phyloP scores from a whole-genome alignment of 2,888 invertebrate genomes.

The Lapara coniferarum region DNA sequence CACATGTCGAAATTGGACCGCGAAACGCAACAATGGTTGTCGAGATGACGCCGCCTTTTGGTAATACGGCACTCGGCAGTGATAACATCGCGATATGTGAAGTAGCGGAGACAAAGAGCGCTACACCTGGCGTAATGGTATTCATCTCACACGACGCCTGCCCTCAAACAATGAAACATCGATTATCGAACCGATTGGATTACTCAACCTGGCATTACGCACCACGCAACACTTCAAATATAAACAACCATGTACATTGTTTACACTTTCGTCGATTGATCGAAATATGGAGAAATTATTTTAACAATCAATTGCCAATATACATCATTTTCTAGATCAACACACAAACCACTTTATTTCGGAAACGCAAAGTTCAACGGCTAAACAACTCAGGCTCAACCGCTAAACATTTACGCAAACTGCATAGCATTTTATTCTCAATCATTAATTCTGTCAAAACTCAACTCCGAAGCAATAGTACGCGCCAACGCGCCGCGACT shows the following conservation, averaged over 20 bases:
- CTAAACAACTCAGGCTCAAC: no score
- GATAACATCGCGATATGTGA: neutral
- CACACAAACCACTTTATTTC: neutral
- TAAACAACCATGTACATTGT: slow-evolving; percentile 8
- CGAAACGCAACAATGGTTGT: slow-evolving; percentile 1
- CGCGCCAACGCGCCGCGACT: neutral
- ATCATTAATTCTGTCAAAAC: slow-evolving; percentile 11
- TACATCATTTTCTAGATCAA: neutral
- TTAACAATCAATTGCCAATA: neutral
- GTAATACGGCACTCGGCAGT: neutral
- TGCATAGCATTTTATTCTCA: neutral
- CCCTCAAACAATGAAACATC: slow-evolving; percentile 15
- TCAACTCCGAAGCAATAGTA: slow-evolving; percentile 7
- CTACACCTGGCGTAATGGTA: slow-evolving; percentile 64
- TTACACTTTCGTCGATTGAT: neutral
- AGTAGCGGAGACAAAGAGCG: slow-evolving; percentile 56
- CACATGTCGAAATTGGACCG: slow-evolving; percentile 33
- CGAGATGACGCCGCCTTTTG: slow-evolving; percentile 6
- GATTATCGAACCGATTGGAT: slow-evolving; percentile 49
- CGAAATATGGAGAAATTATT: neutral
- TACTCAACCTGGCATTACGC: slow-evolving; percentile 58
- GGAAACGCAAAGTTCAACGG: neutral
- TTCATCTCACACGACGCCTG: slow-evolving; percentile 70
- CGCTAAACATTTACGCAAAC: slow-evolving; percentile 8
- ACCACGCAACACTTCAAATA: slow-evolving; percentile 38